phyloP scores from a whole-genome alignment of 2,113 vertebrate genomes.

The Glaucomys volans region DNA sequence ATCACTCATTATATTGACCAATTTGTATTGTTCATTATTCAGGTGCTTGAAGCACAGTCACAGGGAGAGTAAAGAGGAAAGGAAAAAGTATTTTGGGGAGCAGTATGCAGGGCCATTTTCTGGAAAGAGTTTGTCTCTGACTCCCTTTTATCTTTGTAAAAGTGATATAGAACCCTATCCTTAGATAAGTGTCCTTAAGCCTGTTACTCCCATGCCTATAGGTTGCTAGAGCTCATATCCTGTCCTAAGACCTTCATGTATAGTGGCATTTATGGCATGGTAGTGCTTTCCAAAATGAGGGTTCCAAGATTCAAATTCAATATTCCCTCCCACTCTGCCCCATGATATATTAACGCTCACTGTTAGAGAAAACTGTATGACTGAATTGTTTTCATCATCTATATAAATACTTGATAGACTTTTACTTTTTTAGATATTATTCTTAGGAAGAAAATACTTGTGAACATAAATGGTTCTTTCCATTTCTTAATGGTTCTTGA shows the following conservation, averaged over 20 bases:
- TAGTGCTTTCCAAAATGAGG: background rate
- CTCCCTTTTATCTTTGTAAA: background rate
- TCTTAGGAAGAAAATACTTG: constrained; percentile 1
- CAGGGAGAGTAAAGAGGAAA: background rate
- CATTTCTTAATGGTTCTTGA: background rate
- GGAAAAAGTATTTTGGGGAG: background rate
- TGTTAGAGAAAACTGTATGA: background rate
- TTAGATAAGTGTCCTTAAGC: background rate
- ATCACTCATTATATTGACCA: background rate
- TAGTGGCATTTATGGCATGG: background rate
- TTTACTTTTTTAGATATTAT: background rate
- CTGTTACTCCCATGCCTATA: background rate
- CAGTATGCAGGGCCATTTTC: background rate
- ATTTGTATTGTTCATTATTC: background rate
- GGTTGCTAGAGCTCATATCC: background rate
- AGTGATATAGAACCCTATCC: background rate
- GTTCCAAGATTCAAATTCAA: background rate
- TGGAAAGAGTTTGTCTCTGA: constrained; percentile 37
- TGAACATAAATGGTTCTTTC: background rate
- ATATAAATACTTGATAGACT: background rate
- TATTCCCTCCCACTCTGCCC: fast-evolving
- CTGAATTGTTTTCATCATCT: background rate
- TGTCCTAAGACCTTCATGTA: background rate
- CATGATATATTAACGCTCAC: background rate
- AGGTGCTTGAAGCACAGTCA: background rate